phyloP scores from a whole-genome alignment of 2,113 vertebrate genomes.

The Nicator chloris region DNA sequence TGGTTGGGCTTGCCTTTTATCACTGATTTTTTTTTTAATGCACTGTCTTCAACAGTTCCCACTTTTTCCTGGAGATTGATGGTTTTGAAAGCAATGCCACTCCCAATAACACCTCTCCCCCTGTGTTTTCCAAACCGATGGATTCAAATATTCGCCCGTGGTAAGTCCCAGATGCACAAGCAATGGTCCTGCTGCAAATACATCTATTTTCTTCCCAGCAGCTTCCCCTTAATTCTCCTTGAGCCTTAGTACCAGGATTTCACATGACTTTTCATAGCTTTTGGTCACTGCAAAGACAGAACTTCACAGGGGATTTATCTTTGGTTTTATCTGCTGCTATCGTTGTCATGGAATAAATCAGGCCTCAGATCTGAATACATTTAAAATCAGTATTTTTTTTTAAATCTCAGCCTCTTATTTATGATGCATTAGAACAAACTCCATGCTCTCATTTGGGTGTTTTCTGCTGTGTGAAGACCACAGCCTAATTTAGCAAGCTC shows the following conservation, averaged over 20 bases:
- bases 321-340: not conserved
- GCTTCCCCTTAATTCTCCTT: not conserved
- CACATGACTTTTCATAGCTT: not conserved
- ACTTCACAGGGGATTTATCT: not conserved
- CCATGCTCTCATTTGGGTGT: not conserved
- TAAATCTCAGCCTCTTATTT: not conserved
- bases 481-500: not conserved
- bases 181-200: not conserved
- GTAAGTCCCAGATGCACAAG: constrained; percentile 41
- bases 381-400: not conserved
- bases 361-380: not conserved
- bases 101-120: constrained; percentile 69
- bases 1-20: not conserved
- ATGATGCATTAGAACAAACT: not conserved
- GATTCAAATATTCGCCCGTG: constrained; percentile 79
- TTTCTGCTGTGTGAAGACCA: not conserved
- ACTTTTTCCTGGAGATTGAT: constrained; percentile 80
- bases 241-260: not conserved
- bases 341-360: not conserved
- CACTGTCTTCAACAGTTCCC: constrained; percentile 60
- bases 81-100: constrained; percentile 72
- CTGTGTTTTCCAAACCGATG: constrained; percentile 78
- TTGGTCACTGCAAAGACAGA: not conserved
- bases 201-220: not conserved
- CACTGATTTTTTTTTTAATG: not conserved